These are phyloP conservation scores for Apamea crenata DNA, from an alignment of 2,888 invertebrate species.

Conservation along the genomic window DNA sequence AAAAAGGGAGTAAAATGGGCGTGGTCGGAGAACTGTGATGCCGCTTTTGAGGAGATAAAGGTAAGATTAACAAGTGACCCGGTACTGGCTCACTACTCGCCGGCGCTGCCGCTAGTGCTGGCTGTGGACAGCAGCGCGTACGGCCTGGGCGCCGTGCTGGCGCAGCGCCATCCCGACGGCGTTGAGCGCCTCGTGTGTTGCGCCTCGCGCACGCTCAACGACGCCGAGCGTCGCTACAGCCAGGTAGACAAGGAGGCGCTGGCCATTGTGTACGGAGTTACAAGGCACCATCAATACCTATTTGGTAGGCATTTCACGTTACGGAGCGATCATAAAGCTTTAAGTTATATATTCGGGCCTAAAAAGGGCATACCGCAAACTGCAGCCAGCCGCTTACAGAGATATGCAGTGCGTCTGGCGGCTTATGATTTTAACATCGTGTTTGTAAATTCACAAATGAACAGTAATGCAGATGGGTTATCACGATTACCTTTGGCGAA, in stretches of 20 bases:
- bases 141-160: constrained; percentile 60
- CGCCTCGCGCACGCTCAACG: constrained; percentile 43
- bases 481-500: constrained; percentile 28
- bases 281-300: constrained; percentile 41
- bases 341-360: constrained; percentile 40
- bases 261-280: not conserved
- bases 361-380: constrained; percentile 41
- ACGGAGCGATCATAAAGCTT: constrained; percentile 35
- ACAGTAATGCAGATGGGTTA: constrained; percentile 16
- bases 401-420: constrained; percentile 6
- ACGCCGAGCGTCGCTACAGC: constrained; percentile 32
- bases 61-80: constrained; percentile 20
- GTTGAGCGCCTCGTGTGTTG: constrained; percentile 6
- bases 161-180: constrained; percentile 57
- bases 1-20: constrained; percentile 24
- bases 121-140: constrained; percentile 59
- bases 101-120: constrained; percentile 46
- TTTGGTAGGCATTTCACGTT: constrained; percentile 40
- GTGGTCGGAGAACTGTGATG: constrained; percentile 20
- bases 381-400: constrained; percentile 30
- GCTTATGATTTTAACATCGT: constrained; percentile 36
- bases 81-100: constrained; percentile 60
- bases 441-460: constrained; percentile 16
- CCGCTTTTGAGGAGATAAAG: constrained; percentile 28
- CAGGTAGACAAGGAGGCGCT: constrained; percentile 41